A percentile compares a stretch with the other conserved stretches of the same genome.
Conservation (phyloP, 2,888 invertebrate genomes). For the Polydrusus pterygomalis region DNA sequence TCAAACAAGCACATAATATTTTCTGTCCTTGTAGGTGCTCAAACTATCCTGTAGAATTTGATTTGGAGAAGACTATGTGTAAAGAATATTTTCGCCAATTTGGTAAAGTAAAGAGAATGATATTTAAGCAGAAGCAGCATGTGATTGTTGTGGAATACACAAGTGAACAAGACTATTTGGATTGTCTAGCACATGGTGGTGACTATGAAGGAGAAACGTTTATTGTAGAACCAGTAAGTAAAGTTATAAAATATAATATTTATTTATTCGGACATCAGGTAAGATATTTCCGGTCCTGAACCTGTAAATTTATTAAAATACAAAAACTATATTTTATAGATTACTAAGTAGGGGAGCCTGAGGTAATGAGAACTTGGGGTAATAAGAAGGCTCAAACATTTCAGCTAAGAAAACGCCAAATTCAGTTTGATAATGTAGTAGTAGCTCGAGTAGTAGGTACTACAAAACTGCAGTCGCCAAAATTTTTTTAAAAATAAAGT, state of each 20-base stretch:
- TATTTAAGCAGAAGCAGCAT: constrained; percentile 78
- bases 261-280: too few relatives aligned
- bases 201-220: constrained; percentile 79
- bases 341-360: too few relatives aligned
- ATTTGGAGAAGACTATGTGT: constrained; percentile 77
- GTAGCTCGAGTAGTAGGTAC: too few relatives aligned
- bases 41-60: constrained; percentile 79
- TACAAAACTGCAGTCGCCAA: too few relatives aligned
- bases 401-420: too few relatives aligned
- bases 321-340: too few relatives aligned
- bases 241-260: background rate
- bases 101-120: constrained; percentile 81
- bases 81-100: constrained; percentile 82
- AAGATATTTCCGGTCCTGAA: background rate
- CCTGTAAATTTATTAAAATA: too few relatives aligned
- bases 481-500: too few relatives aligned
- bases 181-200: constrained; percentile 77
- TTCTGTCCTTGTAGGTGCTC: constrained; percentile 75
- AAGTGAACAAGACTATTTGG: constrained; percentile 75
- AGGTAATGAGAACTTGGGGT: too few relatives aligned
- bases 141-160: constrained; percentile 83
- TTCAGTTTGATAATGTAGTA: too few relatives aligned
- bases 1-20: too few relatives aligned
- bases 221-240: constrained; percentile 60
- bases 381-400: too few relatives aligned